Conservation (phyloP, 2,797 vertebrate genomes). For the Anguilla obscura region DNA sequence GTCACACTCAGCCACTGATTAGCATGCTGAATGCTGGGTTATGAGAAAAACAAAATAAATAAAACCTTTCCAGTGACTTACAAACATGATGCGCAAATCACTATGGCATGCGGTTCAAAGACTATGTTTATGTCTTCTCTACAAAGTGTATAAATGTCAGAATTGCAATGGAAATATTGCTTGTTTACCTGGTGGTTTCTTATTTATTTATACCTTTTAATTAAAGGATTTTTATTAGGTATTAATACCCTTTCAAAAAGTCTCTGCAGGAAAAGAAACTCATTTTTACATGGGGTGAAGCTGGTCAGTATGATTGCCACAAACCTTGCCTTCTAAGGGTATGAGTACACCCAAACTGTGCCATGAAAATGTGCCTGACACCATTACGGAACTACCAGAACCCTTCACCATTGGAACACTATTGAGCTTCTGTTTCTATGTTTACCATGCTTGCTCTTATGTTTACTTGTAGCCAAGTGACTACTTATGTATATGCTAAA, state of each 20-base stretch:
- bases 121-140: neutral
- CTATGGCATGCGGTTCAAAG: neutral
- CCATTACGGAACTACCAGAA: too few relatives aligned
- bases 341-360: neutral
- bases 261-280: neutral
- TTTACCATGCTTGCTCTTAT: neutral
- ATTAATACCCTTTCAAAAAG: neutral
- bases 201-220: too few relatives aligned
- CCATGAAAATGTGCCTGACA: neutral
- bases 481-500: neutral
- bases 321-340: neutral
- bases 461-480: too few relatives aligned
- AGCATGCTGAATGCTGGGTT: neutral
- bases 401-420: too few relatives aligned
- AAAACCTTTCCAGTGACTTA: neutral
- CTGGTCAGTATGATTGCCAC: too few relatives aligned
- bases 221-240: neutral
- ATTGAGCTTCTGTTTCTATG: too few relatives aligned
- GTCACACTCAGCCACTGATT: neutral
- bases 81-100: neutral
- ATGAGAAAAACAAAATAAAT: neutral
- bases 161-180: neutral
- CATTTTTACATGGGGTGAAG: neutral
- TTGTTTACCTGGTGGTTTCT: too few relatives aligned
- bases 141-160: neutral